Evolutionary conservation across 2,888 invertebrate species (phyloP), one percentile per base, ranked within the genome.

Genomic region (Agapostemon virescens): DNA sequence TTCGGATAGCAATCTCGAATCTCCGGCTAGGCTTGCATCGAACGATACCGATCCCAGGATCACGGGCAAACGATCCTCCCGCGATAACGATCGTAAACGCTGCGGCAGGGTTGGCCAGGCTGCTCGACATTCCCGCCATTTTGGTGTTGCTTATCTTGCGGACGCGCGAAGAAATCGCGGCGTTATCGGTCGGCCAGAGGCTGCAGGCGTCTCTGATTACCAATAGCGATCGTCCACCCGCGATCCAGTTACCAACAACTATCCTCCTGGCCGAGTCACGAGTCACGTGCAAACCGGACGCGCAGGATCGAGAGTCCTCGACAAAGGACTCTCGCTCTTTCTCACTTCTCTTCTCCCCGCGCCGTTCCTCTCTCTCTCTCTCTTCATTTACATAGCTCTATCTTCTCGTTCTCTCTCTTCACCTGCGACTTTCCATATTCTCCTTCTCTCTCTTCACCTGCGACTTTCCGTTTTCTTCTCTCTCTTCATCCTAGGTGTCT

Each of bases 131-230:
- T 70, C 66, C 52, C 49, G 68, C 4, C 45, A 61, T 61, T 74
- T 61, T 33, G 23, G 52, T 42, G 67, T 58, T n/a, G 13, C 33
- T 36, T 63, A 63, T 63, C 63, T n/a, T 63, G 15, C 11, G 7
- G 0, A 4, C 9, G 52, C 49, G 72, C 42, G 45, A 72, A 58
- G 49, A 45, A 64, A 58, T 66, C 71, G 45, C 55, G 40, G 40
- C 40, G 30, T 70, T 63, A 52, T 69, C 77, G 73, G 20, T n/a
- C 42, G 9, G 3, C 23, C 9, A 42, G 33, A 33, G 69, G 33
- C 33, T 49, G 26, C 33, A 36, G 63, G 58, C 74, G 74, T 82
- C 86, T 84, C 80, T 61, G 84, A 85, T 86, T 86, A 86, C 81
- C 87, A 77, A 78, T 76, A 69, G 74, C 77, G 78, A 82, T 86